phyloP scores from a whole-genome alignment of 2,888 invertebrate species.

The Boloria euphrosyne region DNA sequence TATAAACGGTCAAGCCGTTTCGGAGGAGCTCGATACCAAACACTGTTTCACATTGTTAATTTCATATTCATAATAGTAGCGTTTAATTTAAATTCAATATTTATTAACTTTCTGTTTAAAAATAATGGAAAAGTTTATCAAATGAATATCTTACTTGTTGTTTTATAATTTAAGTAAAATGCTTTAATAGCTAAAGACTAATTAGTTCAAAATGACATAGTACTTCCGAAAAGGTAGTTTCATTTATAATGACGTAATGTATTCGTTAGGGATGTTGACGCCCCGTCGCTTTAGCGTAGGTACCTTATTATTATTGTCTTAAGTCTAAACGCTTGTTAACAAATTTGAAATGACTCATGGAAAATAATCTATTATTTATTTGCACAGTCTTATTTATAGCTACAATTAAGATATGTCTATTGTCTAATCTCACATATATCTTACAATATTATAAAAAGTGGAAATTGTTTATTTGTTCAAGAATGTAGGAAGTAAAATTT shows the following conservation, averaged over 20 bases:
- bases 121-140: too few relatives aligned
- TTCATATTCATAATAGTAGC: too few relatives aligned
- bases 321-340: slow-evolving; percentile 76
- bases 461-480: too few relatives aligned
- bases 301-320: slow-evolving; percentile 63
- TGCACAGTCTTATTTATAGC: slow-evolving; percentile 49
- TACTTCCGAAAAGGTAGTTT: too few relatives aligned
- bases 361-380: slow-evolving; percentile 47
- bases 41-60: too few relatives aligned
- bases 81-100: too few relatives aligned
- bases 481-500: too few relatives aligned
- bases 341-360: slow-evolving; percentile 74
- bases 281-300: slow-evolving; percentile 67
- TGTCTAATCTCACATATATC: background rate
- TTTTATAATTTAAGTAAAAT: slow-evolving; percentile 48
- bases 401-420: background rate
- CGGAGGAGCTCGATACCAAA: too few relatives aligned
- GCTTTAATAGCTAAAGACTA: slow-evolving; percentile 61
- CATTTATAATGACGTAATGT: too few relatives aligned
- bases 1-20: too few relatives aligned
- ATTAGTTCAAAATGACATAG: slow-evolving; percentile 63
- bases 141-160: background rate
- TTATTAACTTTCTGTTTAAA: too few relatives aligned
- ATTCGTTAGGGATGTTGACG: slow-evolving; percentile 63
- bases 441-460: background rate